Percentiles rank a stretch among this genome's conserved stretches.
phyloP scores from a whole-genome alignment of 2,888 invertebrate species.

The Leptinotarsa rubiginosa region DNA sequence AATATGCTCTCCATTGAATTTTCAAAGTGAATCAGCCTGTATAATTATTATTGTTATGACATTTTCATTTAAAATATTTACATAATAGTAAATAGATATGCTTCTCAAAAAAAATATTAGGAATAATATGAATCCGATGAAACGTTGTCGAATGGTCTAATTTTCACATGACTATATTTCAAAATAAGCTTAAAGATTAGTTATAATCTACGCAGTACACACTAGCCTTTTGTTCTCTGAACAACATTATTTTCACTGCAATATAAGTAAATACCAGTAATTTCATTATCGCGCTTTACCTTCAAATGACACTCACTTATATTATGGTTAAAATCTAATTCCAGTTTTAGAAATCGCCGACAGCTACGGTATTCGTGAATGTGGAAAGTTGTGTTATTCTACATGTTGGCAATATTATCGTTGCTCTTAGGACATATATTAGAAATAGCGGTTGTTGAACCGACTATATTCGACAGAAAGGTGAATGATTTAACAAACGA shows the following conservation, averaged over 20 bases:
- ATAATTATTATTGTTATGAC: too few relatives aligned
- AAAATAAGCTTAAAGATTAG: not conserved
- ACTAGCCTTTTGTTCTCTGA: not conserved
- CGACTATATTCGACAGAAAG: not conserved
- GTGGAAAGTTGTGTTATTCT: not conserved
- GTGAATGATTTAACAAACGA: too few relatives aligned
- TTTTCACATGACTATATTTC: too few relatives aligned
- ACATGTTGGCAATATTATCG: not conserved
- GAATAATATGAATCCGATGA: too few relatives aligned
- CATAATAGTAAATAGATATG: too few relatives aligned
- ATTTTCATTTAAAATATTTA: not conserved
- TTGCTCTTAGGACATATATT: not conserved
- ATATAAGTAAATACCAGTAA: not conserved
- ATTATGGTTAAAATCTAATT: not conserved
- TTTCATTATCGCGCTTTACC: not conserved
- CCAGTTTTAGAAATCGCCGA: not conserved
- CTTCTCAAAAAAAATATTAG: too few relatives aligned
- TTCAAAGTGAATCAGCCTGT: too few relatives aligned
- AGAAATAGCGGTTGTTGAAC: constrained; percentile 1
- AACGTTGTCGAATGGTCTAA: too few relatives aligned
- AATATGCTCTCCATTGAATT: too few relatives aligned
- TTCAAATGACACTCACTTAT: not conserved
- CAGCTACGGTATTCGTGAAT: not conserved
- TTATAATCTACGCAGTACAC: not conserved
- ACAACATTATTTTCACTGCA: not conserved